Evolutionary conservation across 53 echinoderm and acorn worm species (phyloP), one percentile per base, ranked within the genome.

Genomic region (Apostichopus leukothele): DNA sequence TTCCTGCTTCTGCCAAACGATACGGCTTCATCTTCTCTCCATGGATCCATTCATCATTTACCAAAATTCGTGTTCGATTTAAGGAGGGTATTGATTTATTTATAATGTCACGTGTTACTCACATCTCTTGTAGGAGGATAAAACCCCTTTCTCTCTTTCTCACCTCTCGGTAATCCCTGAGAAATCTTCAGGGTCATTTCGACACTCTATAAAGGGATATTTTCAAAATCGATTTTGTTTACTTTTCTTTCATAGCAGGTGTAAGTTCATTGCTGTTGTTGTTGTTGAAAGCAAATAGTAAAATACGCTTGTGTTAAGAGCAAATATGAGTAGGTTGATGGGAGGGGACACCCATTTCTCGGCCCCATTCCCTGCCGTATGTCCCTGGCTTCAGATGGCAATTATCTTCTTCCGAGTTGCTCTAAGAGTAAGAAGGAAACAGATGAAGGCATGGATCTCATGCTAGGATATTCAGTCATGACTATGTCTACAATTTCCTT

Each of bases 11-110:
- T 19, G 71, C 18, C 71, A 71, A 71, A 39, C 3, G 71, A 57
- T 57, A 18, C 9, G 71, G 71, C n/a, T 19, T 71, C 20, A 53
- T 18, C 18, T 54, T n/a, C 22, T 53, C 18, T 9, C 8, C 51
- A 51, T 8, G 5, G 81, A 22, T n/a, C 26, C 25, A 81, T 81
- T 55, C 81, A 57, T 81, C 81, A 81, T 55, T 23, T 57, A 39
- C 63, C 50, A 81, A 52, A 81, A 81, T 21, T 81, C 81, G 81
- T 81, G 81, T 81, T 81, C 81, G 81, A 81, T 81, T 81, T 81
- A 53, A 51, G 50, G 52, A 6, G 71, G 18, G 18, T 71, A 71
- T 71, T 71, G 71, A 71, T 71, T 71, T 71, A 71, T 71, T 14
- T 14, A 18, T 21, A 71, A 71, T 71, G 20, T 71, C 71, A 71